Evolutionary conservation across 1,140 invertebrate genomes (phyloP).

Genomic region (Euschistus heros): DNA sequence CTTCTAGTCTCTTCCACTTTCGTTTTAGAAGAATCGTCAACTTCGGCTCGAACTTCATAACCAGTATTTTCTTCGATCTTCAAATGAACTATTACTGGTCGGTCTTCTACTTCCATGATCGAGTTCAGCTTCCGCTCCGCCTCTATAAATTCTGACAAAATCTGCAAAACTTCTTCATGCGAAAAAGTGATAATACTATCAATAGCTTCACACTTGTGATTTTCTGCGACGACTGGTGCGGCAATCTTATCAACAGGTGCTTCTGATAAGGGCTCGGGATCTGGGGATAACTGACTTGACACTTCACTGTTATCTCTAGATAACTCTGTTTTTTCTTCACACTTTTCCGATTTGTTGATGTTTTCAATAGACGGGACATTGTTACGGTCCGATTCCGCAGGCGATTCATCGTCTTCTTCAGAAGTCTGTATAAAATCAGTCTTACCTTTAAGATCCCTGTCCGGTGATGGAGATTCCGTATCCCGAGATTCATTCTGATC

Average conservation of each 20-base stretch:
- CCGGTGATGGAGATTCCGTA: neutral
- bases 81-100: slow-evolving; percentile 2
- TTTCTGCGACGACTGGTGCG: slow-evolving; percentile 20
- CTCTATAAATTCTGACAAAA: slow-evolving; percentile 21
- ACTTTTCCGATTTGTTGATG: slow-evolving; percentile 8
- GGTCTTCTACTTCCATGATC: slow-evolving; percentile 11
- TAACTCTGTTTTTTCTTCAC: slow-evolving; percentile 6
- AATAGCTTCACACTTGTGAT: neutral
- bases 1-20: slow-evolving; percentile 24
- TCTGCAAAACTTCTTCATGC: slow-evolving; percentile 21
- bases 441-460: neutral
- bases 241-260: slow-evolving; percentile 17
- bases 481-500: neutral
- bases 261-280: slow-evolving; percentile 2
- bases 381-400: neutral
- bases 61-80: slow-evolving; percentile 12
- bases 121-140: slow-evolving; percentile 17
- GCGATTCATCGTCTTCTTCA: neutral
- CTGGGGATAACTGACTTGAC: neutral
- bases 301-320: slow-evolving; percentile 13
- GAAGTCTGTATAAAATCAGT: neutral
- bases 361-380: neutral
- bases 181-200: slow-evolving; percentile 25
- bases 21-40: neutral
- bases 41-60: neutral